Percentiles rank a stretch among this genome's conserved stretches.
Conservation (phyloP, 2,797 vertebrate species). For the Acanthopagrus latus region DNA sequence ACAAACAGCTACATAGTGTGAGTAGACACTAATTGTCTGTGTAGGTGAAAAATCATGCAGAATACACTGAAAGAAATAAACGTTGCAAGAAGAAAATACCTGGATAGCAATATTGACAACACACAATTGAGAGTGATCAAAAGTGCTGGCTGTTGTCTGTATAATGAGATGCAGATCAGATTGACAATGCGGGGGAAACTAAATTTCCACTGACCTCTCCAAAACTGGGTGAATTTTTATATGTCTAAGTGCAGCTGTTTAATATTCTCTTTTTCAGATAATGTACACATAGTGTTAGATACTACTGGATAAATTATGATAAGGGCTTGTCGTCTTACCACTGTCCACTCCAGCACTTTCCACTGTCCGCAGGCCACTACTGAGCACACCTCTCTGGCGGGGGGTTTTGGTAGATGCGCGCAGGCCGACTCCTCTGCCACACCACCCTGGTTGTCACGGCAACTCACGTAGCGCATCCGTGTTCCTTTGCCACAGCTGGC, state of each 20-base stretch:
- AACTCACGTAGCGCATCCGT: constrained; percentile 97
- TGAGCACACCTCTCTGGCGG: constrained; percentile 91
- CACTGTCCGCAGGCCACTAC: constrained; percentile 94
- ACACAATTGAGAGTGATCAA: constrained; percentile 34
- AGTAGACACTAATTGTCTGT: constrained; percentile 30
- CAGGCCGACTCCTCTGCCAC: constrained; percentile 94
- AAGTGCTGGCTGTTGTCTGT: constrained; percentile 6
- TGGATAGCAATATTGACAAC: constrained; percentile 30
- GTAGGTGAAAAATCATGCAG: constrained; percentile 20
- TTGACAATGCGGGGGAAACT: constrained; percentile 17
- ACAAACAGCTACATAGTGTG: constrained; percentile 43
- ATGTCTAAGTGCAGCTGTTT: not conserved
- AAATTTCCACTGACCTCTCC: not conserved
- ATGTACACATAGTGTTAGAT: not conserved
- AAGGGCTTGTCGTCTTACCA: constrained; percentile 83
- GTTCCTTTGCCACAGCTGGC: constrained; percentile 96
- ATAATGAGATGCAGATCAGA: constrained; percentile 48
- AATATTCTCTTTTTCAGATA: not conserved
- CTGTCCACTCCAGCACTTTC: constrained; percentile 97
- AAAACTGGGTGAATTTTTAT: not conserved
- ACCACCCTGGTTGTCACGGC: constrained; percentile 94
- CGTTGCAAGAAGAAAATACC: constrained; percentile 36
- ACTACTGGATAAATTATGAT: not conserved
- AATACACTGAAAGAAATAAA: constrained; percentile 38
- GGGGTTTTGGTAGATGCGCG: constrained; percentile 89